Percentiles rank a stretch among this genome's conserved stretches.
phyloP scores from a whole-genome alignment of 2,797 vertebrate species.

The Centropyge bicolor region DNA sequence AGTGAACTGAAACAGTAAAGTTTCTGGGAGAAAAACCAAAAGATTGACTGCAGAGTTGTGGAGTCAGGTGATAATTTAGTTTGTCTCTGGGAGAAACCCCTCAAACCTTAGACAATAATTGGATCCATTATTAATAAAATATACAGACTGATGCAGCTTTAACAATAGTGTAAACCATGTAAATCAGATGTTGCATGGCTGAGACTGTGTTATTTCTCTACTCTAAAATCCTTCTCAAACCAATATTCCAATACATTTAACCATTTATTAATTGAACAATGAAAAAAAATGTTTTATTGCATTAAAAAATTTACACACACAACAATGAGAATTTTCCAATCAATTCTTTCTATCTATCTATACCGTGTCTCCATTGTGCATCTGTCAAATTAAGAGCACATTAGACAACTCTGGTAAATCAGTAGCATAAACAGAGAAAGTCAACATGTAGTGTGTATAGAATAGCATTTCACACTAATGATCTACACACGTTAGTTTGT shows the following conservation, averaged over 20 bases:
- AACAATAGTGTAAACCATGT: neutral
- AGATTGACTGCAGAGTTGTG: neutral
- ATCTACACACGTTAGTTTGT: neutral
- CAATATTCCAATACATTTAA: neutral
- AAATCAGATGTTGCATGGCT: neutral
- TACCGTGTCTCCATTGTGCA: no score
- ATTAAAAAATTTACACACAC: neutral
- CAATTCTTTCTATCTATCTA: no score
- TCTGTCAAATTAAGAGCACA: neutral
- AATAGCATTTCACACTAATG: neutral
- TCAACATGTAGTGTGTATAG: neutral
- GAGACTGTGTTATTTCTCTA: neutral
- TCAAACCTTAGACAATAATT: neutral
- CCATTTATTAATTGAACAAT: neutral
- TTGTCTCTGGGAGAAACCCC: no score
- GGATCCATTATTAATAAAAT: neutral
- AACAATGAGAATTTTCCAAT: no score
- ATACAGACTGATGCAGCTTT: neutral
- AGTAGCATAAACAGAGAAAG: neutral
- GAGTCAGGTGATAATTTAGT: neutral
- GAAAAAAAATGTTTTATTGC: neutral
- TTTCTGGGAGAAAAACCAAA: neutral
- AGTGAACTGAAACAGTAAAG: neutral
- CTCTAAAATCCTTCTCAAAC: neutral
- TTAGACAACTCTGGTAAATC: neutral